These are phyloP conservation scores for Rhinoptilus africanus DNA, from an alignment of 2,113 vertebrate genomes.

Conservation along the genomic window DNA sequence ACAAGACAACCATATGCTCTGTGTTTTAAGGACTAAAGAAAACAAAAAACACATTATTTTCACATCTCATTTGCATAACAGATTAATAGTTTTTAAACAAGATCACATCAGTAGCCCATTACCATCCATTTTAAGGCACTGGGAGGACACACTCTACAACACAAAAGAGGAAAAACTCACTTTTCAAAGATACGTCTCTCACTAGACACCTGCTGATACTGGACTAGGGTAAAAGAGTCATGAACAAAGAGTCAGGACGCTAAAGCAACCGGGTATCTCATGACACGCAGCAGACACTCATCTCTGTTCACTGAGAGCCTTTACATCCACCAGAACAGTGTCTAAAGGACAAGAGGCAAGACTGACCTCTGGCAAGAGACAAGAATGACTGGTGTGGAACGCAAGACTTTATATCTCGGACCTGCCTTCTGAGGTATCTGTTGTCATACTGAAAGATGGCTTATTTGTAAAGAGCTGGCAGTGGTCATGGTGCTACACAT, in stretches of 20 bases:
- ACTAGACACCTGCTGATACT: neutral
- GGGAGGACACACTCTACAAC: neutral
- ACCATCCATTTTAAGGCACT: neutral
- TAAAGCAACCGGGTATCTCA: neutral
- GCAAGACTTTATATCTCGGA: neutral
- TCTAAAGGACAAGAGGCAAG: neutral
- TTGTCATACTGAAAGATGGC: neutral
- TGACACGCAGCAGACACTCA: neutral
- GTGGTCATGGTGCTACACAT: neutral
- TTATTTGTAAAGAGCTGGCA: neutral
- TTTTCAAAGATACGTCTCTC: neutral
- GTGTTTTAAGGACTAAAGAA: neutral
- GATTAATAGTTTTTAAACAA: neutral
- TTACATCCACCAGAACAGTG: neutral
- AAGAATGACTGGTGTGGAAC: neutral
- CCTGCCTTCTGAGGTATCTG: neutral
- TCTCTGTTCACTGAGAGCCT: neutral
- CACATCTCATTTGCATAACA: neutral
- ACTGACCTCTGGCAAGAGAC: neutral
- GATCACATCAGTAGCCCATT: neutral
- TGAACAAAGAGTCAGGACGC: neutral
- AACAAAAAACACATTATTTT: neutral
- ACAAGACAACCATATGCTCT: neutral
- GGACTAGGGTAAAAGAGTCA: neutral
- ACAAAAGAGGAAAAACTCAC: neutral